Evolutionary conservation across 2,113 vertebrate species (phyloP), one percentile per base, ranked within the genome.

Genomic region (Blennius ocellaris): DNA sequence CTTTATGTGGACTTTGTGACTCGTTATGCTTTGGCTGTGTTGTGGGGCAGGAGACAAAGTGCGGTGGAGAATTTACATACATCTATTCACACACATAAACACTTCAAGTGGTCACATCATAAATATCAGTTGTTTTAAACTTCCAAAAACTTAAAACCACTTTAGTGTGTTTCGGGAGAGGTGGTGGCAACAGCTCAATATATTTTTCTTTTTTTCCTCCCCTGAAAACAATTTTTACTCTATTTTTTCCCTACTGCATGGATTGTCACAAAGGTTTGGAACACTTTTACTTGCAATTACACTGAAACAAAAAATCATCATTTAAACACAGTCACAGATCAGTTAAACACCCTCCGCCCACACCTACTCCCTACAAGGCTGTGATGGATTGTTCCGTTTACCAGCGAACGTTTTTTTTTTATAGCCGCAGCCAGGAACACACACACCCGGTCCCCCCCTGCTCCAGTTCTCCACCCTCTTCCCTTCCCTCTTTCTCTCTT

Each of bases 311-410:
- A 83, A 68, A 51, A 57, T 57, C 49, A 68, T 60, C 17, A 69
- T 69, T 70, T 45, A 76, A 76, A 83, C 80, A 81, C 11, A 60
- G 56, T 12, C 53, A 21, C 39, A 73, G 53, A 82, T 73, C 63
- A 78, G 78, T 73, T 80, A 76, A 88, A 92, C 71, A 76, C 21
- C 73, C 66, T 69, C 68, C 69, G 39, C 58, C 60, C 55, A 48
- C 51, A 64, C 6, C 61, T 58, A 44, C 9, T 70, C 76, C 78
- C 76, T 80, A 75, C 60, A 85, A 81, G 71, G 43, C 76, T 54
- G 39, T 87, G 78, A 93, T 81, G 66, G 78, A 92, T 80, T 39
- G 40, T 67, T 78, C 52, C 51, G 38, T 83, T 83, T 76, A 90
- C 73, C 78, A 78, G 57, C 11, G 44, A 73, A 81, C 53, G 15